Base-by-base conservation (phyloP, 2,797 vertebrate genomes). In the Thamnophis elegans region DNA sequence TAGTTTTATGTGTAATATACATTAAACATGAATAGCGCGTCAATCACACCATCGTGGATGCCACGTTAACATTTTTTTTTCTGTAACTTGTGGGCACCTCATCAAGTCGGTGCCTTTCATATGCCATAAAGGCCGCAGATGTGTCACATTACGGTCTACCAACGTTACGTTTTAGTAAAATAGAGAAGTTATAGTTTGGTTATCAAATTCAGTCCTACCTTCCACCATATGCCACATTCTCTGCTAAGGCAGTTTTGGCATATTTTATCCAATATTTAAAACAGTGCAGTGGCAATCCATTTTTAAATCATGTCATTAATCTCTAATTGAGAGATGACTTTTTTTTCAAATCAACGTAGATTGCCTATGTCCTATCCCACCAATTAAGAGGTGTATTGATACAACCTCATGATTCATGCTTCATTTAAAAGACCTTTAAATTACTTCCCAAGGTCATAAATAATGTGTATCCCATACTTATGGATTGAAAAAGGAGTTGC, bases 391-490 rank as follows among this genome's bases (percentile, higher is more conserved):
- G 22, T 25, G 20, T 12, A 12, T 4, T 47, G 20, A 47, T 25
- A 42, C 18, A 78, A 42, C 3, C 73, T 42, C 68, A 22, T 32
- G 68, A 82, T 47, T 82, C 20, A 25, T 54, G 32, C 62, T 73
- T 51, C 51, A 62, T 88, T 91, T 58, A 85, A 51, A 55, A 85
- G 85, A n/a, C 56, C 25, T 16, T 65, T 58, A 85, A 26, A 85
- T 47, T 85, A n/a, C 65, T 89, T 85, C 51, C 88, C 56, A 55
- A 58, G 85, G 73, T 88, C 68, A 89, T 32, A 85, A 93, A 85
- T 85, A 87, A 62, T 60, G 32, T n/a, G 26, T 47, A 85, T 93
- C 68, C 22, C 55, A 42, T 93, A 58, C 32, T 54, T 20, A 11
- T 9, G 62, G 87, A 85, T 22, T 85, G 68, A n/a, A 65, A 65